Conservation (phyloP, 1,140 invertebrate genomes). For the fruit fly (Drosophila melanogaster) region DNA sequence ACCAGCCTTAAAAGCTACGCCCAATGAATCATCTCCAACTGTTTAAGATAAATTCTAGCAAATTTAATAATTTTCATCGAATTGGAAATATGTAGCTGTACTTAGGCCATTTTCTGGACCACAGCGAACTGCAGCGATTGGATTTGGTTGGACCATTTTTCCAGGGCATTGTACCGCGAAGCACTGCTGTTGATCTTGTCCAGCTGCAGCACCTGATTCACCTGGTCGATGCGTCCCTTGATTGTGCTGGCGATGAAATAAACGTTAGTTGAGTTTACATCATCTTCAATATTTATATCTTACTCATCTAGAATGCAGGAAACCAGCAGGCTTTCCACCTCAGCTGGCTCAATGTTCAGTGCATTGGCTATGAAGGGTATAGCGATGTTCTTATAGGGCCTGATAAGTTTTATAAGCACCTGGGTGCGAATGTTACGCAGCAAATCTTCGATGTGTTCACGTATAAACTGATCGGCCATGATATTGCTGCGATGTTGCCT, state of each 20-base stretch:
- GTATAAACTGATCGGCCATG: slow-evolving; percentile 99
- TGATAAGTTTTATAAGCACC: slow-evolving; percentile 98
- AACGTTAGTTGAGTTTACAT: slow-evolving; percentile 44
- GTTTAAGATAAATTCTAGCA: slow-evolving; percentile 11
- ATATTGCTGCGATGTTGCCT: slow-evolving; percentile 98
- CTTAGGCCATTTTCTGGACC: slow-evolving; percentile 93
- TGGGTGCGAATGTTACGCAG: slow-evolving; percentile 98
- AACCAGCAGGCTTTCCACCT: slow-evolving; percentile 99
- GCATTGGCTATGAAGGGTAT: slow-evolving; percentile 99
- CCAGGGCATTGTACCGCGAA: slow-evolving; percentile 95
- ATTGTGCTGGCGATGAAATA: slow-evolving; percentile 90
- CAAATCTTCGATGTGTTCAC: slow-evolving; percentile 99
- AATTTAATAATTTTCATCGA: slow-evolving; percentile 17
- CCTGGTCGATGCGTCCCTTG: slow-evolving; percentile 97
- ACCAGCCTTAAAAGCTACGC: too few relatives aligned
- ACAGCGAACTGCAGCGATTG: slow-evolving; percentile 94
- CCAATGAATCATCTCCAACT: neutral
- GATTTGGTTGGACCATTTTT: slow-evolving; percentile 98
- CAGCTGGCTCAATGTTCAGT: slow-evolving; percentile 97
- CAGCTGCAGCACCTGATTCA: slow-evolving; percentile 97
- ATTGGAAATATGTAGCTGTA: slow-evolving; percentile 1
- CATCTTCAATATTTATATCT: slow-evolving; percentile 58
- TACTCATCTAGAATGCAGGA: slow-evolving; percentile 99
- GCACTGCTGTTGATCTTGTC: slow-evolving; percentile 92
- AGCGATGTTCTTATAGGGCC: slow-evolving; percentile 98